Conservation (phyloP, 1,140 invertebrate species). For the Diachasmimorpha longicaudata region DNA sequence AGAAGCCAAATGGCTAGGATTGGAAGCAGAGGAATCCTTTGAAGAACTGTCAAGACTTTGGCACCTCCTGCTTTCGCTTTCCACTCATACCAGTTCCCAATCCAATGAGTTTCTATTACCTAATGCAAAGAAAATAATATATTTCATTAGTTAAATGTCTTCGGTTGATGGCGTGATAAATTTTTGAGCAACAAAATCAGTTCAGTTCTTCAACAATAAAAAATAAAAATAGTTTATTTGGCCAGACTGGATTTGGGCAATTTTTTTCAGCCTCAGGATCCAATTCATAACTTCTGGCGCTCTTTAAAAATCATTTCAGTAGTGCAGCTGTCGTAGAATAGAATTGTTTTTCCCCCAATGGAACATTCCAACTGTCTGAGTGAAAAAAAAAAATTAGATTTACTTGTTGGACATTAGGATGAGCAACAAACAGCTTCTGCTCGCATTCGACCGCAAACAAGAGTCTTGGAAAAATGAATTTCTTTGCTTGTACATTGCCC, state of each 20-base stretch:
- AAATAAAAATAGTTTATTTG: too few relatives aligned
- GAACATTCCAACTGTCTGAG: too few relatives aligned
- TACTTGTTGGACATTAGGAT: slow-evolving; percentile 76
- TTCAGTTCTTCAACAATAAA: too few relatives aligned
- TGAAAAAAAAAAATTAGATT: neutral
- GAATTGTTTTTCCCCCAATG: too few relatives aligned
- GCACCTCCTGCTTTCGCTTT: slow-evolving; percentile 49
- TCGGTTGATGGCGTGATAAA: too few relatives aligned
- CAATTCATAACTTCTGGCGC: too few relatives aligned
- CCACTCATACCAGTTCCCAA: slow-evolving; percentile 66
- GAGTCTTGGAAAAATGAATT: slow-evolving; percentile 66
- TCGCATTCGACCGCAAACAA: slow-evolving; percentile 74
- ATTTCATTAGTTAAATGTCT: too few relatives aligned
- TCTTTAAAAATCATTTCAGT: too few relatives aligned
- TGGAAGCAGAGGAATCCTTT: slow-evolving; percentile 57
- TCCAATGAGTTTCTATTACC: slow-evolving; percentile 58
- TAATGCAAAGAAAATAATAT: neutral
- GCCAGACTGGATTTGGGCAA: too few relatives aligned
- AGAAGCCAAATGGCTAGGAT: slow-evolving; percentile 58
- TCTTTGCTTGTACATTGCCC: slow-evolving; percentile 50
- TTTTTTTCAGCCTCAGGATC: too few relatives aligned
- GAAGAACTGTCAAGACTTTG: slow-evolving; percentile 50
- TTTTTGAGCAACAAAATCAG: too few relatives aligned
- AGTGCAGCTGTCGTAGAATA: too few relatives aligned
- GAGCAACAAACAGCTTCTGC: slow-evolving; percentile 78